Evolutionary conservation across 1,140 invertebrate species (phyloP), one percentile per base, ranked within the genome.

Genomic region (Hydropsyche tenuis): DNA sequence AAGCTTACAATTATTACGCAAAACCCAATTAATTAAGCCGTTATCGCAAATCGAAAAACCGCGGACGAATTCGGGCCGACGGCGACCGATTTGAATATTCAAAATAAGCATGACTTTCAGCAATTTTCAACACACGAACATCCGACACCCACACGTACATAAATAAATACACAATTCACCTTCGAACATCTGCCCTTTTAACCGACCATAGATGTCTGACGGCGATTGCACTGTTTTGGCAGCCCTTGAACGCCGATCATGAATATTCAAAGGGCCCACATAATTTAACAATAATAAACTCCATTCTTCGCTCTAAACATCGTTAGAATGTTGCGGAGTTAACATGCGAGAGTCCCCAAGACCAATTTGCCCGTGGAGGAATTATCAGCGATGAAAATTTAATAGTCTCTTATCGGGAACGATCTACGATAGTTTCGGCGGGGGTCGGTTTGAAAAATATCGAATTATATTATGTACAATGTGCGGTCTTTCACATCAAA

Each of bases 181-280:
- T n/a, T 48, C 23, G 56, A 70, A 76, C 75, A 76, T 76, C 75
- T 76, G 75, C 75, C 63, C 46, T 14, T 27, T 16, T 63, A 27
- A 43, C 16, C 16, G 12, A n/a, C n/a, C 11, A 22, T 20, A 64
- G 68, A 70, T 73, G 71, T 53, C 70, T 62, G 65, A 18, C 25
- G 9, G 30, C 70, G 75, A 76, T 76, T 73, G 16, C 23, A 46
- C 14, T 75, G 72, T 76, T 76, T 76, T 76, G 72, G 75, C 75
- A 71, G 66, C 68, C 62, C 56, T 48, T 42, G 74, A 37, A 27
- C 42, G 20, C 18, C 25, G 45, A 37, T 51, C 71, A 75, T 76
- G 75, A 76, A 76, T 76, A 76, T 76, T 69, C 75, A 73, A 71
- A 66, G 74, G 7, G 74, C 74, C 74, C 74, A 75, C 71, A 75